Conservation (phyloP, 2,888 invertebrate genomes). For the Dolichomitus sp. region DNA sequence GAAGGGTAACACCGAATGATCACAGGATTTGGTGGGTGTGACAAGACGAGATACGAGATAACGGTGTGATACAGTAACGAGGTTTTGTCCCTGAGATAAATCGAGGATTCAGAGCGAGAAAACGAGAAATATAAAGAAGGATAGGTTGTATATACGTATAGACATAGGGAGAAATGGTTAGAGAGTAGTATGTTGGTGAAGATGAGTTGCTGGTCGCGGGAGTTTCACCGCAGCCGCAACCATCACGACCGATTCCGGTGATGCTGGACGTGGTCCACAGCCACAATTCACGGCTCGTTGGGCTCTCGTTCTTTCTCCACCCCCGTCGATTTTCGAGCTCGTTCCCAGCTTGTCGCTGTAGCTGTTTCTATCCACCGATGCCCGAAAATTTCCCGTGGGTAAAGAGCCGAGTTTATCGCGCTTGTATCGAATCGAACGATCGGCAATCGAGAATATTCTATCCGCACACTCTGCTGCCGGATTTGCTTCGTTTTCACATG, state of each 20-base stretch:
- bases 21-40: slow-evolving; percentile 33
- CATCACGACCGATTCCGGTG: slow-evolving; percentile 52
- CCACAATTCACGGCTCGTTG: slow-evolving; percentile 75
- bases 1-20: slow-evolving; percentile 27
- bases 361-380: slow-evolving; percentile 14
- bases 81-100: slow-evolving; percentile 34
- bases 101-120: neutral
- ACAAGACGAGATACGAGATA: slow-evolving; percentile 26
- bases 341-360: slow-evolving; percentile 19
- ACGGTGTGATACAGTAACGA: slow-evolving; percentile 32
- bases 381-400: slow-evolving; percentile 73
- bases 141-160: neutral
- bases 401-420: slow-evolving; percentile 59
- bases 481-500: slow-evolving; percentile 1
- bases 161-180: neutral
- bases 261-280: slow-evolving; percentile 48
- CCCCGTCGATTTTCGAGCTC: slow-evolving; percentile 6
- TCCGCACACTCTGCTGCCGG: slow-evolving; percentile 62
- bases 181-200: slow-evolving; percentile 18
- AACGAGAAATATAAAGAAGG: slow-evolving; percentile 1
- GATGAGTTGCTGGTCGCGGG: slow-evolving; percentile 18
- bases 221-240: slow-evolving; percentile 42
- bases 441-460: slow-evolving; percentile 50
- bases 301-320: slow-evolving; percentile 52
- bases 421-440: slow-evolving; percentile 45